Evolutionary conservation across 1,140 invertebrate genomes (phyloP).

Genomic region (Trissolcus basalis): DNA sequence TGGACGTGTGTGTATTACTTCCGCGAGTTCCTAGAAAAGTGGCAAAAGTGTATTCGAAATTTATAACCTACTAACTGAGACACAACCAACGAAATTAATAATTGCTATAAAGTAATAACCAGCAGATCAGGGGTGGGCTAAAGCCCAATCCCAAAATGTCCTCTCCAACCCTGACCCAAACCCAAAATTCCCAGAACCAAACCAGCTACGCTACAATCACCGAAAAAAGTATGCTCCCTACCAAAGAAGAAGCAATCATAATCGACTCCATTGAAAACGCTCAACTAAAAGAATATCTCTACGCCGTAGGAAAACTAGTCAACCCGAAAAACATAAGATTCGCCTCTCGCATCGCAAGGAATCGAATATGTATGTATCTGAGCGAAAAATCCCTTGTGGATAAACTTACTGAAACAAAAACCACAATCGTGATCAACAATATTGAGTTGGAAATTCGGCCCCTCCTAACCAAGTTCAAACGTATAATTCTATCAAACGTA

Average conservation of each 20-base stretch:
- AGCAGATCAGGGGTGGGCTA: not conserved
- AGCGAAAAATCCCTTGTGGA: conserved; percentile 14
- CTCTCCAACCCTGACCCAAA: too few species aligned
- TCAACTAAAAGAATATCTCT: conserved; percentile 15
- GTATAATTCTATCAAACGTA: conserved; percentile 38
- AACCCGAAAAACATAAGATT: conserved; percentile 22
- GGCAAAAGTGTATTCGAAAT: too few species aligned
- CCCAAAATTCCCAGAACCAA: not conserved
- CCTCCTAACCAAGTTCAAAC: conserved; percentile 22
- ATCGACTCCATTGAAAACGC: conserved; percentile 20
- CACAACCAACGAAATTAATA: too few species aligned
- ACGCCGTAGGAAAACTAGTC: conserved; percentile 15
- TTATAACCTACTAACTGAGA: too few species aligned
- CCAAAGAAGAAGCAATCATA: conserved; percentile 13
- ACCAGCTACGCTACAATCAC: conserved; percentile 6
- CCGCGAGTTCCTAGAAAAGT: too few species aligned
- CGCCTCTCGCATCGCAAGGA: conserved; percentile 20
- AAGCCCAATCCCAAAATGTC: not conserved
- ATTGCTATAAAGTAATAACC: too few species aligned
- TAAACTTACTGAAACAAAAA: conserved; percentile 21
- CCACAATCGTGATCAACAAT: not conserved
- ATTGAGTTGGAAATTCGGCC: conserved; percentile 11
- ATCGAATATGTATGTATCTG: conserved; percentile 31
- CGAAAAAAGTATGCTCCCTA: conserved; percentile 9
- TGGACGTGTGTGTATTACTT: too few species aligned